These are phyloP conservation scores for Drosophila pullipes DNA, from an alignment of 2,888 invertebrate species.

Conservation along the genomic window DNA sequence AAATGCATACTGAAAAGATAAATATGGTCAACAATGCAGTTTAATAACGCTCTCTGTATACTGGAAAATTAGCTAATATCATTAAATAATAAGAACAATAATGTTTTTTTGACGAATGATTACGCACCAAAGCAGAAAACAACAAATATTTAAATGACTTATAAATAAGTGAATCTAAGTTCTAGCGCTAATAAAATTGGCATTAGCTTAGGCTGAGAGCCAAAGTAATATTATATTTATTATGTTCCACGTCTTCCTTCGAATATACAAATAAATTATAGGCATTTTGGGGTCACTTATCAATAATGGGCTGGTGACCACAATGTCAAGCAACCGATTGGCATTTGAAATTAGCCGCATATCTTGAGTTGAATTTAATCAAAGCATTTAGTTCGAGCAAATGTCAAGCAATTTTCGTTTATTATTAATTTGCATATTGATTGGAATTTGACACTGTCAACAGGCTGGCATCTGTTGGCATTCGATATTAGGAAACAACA, in stretches of 20 bases:
- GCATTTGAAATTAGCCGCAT: conserved; percentile 18
- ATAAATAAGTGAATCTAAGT: not conserved
- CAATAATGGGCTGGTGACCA: conserved; percentile 3
- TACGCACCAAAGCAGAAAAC: not conserved
- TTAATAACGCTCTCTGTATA: not conserved
- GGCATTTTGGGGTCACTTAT: not conserved
- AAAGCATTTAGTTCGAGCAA: conserved; percentile 39
- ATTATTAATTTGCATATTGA: conserved; percentile 81
- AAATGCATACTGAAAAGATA: not conserved
- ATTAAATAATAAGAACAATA: not conserved
- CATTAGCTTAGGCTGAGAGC: not conserved
- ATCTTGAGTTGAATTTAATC: conserved; percentile 66
- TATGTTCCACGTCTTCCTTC: not conserved
- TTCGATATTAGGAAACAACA: conserved; percentile 61
- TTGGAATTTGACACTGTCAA: conserved; percentile 69
- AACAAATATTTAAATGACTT: not conserved
- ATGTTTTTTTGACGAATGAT: not conserved
- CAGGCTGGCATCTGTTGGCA: conserved; percentile 55
- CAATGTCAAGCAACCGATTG: conserved; percentile 21
- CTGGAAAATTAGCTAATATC: not conserved
- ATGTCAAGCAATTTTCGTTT: conserved; percentile 75
- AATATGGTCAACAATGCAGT: not conserved
- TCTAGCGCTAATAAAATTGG: not conserved
- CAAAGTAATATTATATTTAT: not conserved
- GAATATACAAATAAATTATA: not conserved